Evolutionary conservation across 2,888 invertebrate genomes (phyloP).

Genomic region (Lycia hirtaria): DNA sequence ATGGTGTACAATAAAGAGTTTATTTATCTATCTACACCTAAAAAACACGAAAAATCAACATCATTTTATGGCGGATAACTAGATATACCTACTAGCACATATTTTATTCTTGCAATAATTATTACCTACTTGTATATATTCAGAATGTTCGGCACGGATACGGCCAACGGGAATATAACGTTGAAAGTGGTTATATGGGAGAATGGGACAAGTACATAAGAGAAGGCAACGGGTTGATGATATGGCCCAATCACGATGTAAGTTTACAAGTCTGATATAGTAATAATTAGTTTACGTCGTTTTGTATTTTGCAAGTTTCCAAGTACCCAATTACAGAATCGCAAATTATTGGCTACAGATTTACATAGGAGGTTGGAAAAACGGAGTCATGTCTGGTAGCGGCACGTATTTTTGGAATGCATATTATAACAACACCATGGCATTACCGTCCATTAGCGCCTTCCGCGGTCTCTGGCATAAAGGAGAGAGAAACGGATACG

Average conservation of each 20-base stretch:
- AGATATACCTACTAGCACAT: no score
- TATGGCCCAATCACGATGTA: slow-evolving; percentile 87
- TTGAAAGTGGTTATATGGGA: slow-evolving; percentile 81
- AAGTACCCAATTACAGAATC: background rate
- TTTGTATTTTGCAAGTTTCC: background rate
- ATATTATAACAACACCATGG: slow-evolving; percentile 79
- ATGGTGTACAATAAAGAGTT: no score
- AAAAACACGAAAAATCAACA: no score
- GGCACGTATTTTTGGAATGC: slow-evolving; percentile 86
- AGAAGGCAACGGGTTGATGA: slow-evolving; percentile 86
- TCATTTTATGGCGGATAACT: no score
- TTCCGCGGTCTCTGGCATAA: slow-evolving; percentile 85
- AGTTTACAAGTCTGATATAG: no score
- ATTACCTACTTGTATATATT: background rate
- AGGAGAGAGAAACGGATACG: slow-evolving; percentile 82
- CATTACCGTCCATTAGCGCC: slow-evolving; percentile 78
- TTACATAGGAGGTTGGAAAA: slow-evolving; percentile 86
- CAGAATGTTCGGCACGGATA: slow-evolving; percentile 76
- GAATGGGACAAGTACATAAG: slow-evolving; percentile 79
- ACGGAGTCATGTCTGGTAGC: slow-evolving; percentile 83
- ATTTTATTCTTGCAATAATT: no score
- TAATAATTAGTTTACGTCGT: no score
- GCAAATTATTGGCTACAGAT: slow-evolving; percentile 60
- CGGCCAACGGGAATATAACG: slow-evolving; percentile 72
- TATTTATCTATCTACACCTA: no score